A percentile compares a stretch with the other conserved stretches of the same genome.
Evolutionary conservation across 2,113 vertebrate species (phyloP).

Genomic region (Rhynchopsitta pachyrhyncha): DNA sequence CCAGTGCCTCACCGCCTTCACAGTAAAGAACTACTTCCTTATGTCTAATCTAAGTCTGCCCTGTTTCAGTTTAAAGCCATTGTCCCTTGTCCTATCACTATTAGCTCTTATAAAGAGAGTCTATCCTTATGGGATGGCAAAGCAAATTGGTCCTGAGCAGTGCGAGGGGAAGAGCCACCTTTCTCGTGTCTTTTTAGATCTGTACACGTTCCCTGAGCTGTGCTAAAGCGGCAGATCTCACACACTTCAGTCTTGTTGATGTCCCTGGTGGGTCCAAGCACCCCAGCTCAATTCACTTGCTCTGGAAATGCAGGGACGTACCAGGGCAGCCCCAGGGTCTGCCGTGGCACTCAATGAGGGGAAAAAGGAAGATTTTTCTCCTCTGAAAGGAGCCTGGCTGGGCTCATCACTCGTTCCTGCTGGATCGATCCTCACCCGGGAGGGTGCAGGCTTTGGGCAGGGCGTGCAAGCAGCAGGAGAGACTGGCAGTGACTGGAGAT

Average conservation of each 20-base stretch:
- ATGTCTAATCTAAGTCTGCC: neutral
- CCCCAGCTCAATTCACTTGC: accelerated
- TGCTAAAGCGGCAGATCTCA: neutral
- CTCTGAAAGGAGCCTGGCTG: neutral
- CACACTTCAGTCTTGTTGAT: neutral
- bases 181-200: neutral
- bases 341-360: neutral
- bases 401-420: accelerated
- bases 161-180: neutral
- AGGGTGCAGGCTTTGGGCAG: neutral
- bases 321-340: neutral
- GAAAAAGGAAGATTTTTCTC: neutral
- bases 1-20: neutral
- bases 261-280: neutral
- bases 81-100: neutral
- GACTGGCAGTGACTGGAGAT: neutral
- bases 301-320: accelerated
- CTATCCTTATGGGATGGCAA: neutral
- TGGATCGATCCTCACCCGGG: accelerated
- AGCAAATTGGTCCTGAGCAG: neutral
- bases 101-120: neutral
- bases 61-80: neutral
- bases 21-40: neutral
- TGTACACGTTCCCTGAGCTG: neutral
- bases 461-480: accelerated